Evolutionary conservation across 2,888 invertebrate genomes (phyloP), one percentile per base, ranked within the genome.

Genomic region (Tridacna gigas): DNA sequence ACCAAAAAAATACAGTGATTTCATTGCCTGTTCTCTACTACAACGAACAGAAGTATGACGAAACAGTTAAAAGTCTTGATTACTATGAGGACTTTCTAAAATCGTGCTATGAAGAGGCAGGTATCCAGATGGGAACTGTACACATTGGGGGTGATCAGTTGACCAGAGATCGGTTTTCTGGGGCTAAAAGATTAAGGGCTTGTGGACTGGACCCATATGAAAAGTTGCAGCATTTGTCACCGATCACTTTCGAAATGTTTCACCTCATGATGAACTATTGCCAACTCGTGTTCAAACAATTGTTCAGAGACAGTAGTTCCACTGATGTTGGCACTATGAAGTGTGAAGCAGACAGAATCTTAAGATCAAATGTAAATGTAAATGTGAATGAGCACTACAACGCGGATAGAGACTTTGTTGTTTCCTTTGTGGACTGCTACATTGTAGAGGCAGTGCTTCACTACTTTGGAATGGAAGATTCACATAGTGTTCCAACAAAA

Each of bases 131-230:
- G 12, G n/a, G 2, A 0, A 61, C 75, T 61, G 45, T 82, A 47
- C 77, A 82, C 25, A 60, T 82, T 65, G 81, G 77, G 7, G 77
- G 77, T n/a, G 81, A 77, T 25, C 73, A 77, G 56, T 47, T 81
- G 18, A 77, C 74, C 15, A 77, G 81, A 47, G 81, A 80, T 13
- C 12, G 81, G 45, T 82, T 77, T 60, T 74, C 77, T 22, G 77
- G 81, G 15, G 81, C 74, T 0, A 82, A 74, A 25, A 26, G 67
- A n/a, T 37, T 77, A 20, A 48, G 81, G 61, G 77, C 77, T 22
- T 45, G 60, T 22, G 77, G 56, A n/a, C 71, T 77, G 18, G 74
- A 73, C 37, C 51, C 28, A 1, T 25, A 45, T 18, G 74, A 78
- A 13, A 61, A 51, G n/a, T 51, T 67, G 47, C 25, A 73, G 22